Conservation (phyloP, 2,797 vertebrate genomes). For the Molossus alvarezi region DNA sequence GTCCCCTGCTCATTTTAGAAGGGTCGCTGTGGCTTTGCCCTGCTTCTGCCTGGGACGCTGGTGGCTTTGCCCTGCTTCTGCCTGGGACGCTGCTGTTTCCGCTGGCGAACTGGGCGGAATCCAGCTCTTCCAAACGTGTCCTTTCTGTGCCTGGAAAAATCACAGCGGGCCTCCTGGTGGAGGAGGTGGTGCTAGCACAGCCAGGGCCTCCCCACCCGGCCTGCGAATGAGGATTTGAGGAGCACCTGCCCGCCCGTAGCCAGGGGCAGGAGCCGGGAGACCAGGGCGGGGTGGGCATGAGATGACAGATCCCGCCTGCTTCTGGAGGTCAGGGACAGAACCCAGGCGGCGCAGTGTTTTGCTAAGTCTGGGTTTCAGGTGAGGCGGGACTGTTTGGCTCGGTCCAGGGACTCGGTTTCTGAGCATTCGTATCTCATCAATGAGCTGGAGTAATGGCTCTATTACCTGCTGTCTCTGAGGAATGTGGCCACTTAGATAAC, state of each 20-base stretch:
- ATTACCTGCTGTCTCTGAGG: background rate
- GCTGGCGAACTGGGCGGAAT: constrained; percentile 20
- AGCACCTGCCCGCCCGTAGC: background rate
- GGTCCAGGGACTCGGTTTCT: background rate
- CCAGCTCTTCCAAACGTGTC: background rate
- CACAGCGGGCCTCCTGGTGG: background rate
- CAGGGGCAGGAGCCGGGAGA: background rate
- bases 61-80: background rate
- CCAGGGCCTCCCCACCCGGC: too few species aligned
- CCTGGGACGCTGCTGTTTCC: constrained; percentile 3
- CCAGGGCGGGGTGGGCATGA: background rate
- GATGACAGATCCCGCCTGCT: too few species aligned
- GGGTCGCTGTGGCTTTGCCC: background rate
- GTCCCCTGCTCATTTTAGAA: constrained; percentile 57
- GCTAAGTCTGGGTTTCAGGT: background rate
- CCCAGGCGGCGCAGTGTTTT: background rate
- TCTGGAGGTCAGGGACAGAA: constrained; percentile 5
- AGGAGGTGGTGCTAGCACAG: background rate
- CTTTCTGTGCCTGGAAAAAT: background rate
- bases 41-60: background rate
- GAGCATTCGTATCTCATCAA: background rate
- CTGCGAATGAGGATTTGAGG: background rate
- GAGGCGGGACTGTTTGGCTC: background rate
- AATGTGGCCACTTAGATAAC: background rate
- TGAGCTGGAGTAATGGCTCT: background rate